phyloP scores from a whole-genome alignment of 1,140 invertebrate species.

The Macrobrachium rosenbergii region DNA sequence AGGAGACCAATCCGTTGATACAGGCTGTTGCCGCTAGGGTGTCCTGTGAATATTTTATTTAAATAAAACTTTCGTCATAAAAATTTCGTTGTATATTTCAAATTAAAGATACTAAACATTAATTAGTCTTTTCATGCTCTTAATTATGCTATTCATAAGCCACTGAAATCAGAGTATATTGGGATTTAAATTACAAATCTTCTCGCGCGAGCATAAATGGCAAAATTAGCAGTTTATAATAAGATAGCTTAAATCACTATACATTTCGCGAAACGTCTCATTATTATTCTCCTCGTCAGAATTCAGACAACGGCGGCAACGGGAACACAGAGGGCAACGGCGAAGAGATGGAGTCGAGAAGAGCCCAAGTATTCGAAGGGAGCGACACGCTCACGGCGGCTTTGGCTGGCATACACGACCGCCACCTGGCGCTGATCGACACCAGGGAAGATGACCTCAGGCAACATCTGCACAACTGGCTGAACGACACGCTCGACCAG shows the following conservation, averaged over 20 bases:
- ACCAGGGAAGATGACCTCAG: conserved; percentile 56
- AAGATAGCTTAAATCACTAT: background rate
- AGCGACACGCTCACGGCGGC: conserved; percentile 58
- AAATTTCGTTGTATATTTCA: too few species aligned
- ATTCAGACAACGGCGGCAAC: conserved; percentile 25
- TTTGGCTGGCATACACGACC: conserved; percentile 63
- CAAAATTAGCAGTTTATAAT: too few species aligned
- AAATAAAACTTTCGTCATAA: too few species aligned
- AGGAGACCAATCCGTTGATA: too few species aligned
- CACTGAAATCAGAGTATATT: too few species aligned
- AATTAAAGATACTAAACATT: too few species aligned
- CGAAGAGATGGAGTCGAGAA: conserved; percentile 13
- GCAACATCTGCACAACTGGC: conserved; percentile 53
- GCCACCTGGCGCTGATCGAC: conserved; percentile 55
- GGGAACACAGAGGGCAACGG: background rate
- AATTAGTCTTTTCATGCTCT: too few species aligned
- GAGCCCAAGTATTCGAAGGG: conserved; percentile 60
- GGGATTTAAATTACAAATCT: too few species aligned
- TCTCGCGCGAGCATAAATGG: too few species aligned
- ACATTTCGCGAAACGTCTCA: background rate
- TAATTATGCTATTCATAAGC: too few species aligned
- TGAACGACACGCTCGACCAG: conserved; percentile 40
- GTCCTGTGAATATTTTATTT: too few species aligned
- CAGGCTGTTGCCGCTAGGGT: too few species aligned
- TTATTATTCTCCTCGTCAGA: background rate